Base-by-base conservation (phyloP, 1,140 invertebrate species). In the Temnothorax nylanderi region DNA sequence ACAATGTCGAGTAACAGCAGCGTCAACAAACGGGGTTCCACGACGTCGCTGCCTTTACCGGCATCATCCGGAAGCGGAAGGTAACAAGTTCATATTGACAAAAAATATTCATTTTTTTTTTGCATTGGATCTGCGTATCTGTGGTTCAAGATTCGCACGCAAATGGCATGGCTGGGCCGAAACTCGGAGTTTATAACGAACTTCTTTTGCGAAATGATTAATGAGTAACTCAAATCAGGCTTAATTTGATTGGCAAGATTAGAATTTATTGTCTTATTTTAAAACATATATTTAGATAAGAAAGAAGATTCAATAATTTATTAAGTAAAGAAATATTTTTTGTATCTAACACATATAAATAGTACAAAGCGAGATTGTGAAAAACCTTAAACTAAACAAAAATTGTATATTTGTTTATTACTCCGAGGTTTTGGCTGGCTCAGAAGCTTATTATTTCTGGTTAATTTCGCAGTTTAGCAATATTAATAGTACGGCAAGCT, bases 1-100 rank as follows among this genome's bases (percentile, higher is more conserved):
- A 89, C 92, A 32, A 92, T 93, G 32, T 92, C 94, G 13, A 94
- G 88, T 69, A 94, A 86, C 65, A 93, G 91, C 64, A 93, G 89
- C 16, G 87, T 91, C 2, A 84, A 81, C 47, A 95, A 95, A 75
- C 92, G 95, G 41, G 93, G 93, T 2, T 95, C 95, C 6, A 95
- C 94, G 0, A 86, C 92, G 10, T 95, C 94, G n/a, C 87, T 95
- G 34, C 94, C 94, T 7, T 90, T 93, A 49, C 91, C 93, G 49
- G 82, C 91, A 0, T 93, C 92, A 6, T 93, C 91, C 51, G 93
- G 94, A 77, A 93, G 92, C 62, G 94, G 94, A 92, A 95, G 94
- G 94, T 95, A 94, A 93, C 87, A 69, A 78, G 34, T 82, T 88
- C 74, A 26, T 34, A 44, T 16, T 47, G 65, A n/a, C 4, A 47